Percentiles rank a stretch among this genome's conserved stretches.
phyloP scores from a whole-genome alignment of 2,888 invertebrate species.

The Drepana falcataria region DNA sequence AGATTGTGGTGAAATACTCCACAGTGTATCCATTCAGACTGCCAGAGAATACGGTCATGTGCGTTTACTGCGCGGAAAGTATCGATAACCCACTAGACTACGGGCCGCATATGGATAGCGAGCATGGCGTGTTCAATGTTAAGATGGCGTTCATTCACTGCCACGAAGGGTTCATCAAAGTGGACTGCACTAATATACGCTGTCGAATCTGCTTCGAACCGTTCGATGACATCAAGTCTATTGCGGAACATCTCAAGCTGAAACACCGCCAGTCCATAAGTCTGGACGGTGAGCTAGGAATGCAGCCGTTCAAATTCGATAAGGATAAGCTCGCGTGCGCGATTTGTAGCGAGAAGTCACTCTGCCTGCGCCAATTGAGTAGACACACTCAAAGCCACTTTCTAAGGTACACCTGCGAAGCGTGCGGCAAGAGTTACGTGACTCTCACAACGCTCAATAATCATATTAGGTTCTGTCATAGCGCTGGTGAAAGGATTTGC shows the following conservation, averaged over 20 bases:
- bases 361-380: slow-evolving; percentile 52
- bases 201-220: slow-evolving; percentile 50
- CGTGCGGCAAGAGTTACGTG: slow-evolving; percentile 62
- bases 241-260: slow-evolving; percentile 46
- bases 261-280: slow-evolving; percentile 46
- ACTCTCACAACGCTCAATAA: slow-evolving; percentile 50
- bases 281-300: slow-evolving; percentile 40
- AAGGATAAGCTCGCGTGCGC: slow-evolving; percentile 49
- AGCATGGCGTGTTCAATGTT: slow-evolving; percentile 51
- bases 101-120: slow-evolving; percentile 56
- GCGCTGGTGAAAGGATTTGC: slow-evolving; percentile 47
- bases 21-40: slow-evolving; percentile 71
- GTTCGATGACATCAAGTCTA: slow-evolving; percentile 38
- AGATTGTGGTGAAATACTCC: slow-evolving; percentile 61
- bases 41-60: slow-evolving; percentile 59
- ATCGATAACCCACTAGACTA: slow-evolving; percentile 49
- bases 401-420: slow-evolving; percentile 57
- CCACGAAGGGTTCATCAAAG: slow-evolving; percentile 58
- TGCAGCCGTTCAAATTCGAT: slow-evolving; percentile 59
- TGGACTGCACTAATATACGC: slow-evolving; percentile 53
- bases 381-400: slow-evolving; percentile 63
- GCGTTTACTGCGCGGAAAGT: slow-evolving; percentile 64
- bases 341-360: slow-evolving; percentile 46
- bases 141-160: slow-evolving; percentile 57
- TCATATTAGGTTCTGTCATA: slow-evolving; percentile 52